These are phyloP conservation scores for Crax fasciolata DNA, from an alignment of 2,797 vertebrate species.

Conservation along the genomic window DNA sequence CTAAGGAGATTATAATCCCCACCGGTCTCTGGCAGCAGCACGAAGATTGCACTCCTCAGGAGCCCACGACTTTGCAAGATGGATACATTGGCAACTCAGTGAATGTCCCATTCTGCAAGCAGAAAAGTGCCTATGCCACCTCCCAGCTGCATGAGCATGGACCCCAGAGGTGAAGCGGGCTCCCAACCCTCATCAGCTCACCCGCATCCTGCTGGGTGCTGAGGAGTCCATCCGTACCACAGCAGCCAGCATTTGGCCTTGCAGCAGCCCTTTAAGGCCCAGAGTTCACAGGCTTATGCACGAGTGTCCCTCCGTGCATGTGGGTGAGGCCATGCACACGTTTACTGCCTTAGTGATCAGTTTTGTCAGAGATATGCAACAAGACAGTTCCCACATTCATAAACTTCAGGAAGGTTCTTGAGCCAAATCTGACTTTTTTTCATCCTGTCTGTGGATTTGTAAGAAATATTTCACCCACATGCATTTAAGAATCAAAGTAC, in stretches of 20 bases:
- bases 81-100: neutral
- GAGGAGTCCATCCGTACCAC: neutral
- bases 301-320: neutral
- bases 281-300: rapidly evolving
- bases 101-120: neutral
- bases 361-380: neutral
- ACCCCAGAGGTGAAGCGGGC: neutral
- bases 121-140: neutral
- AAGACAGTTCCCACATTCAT: neutral
- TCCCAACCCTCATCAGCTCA: neutral
- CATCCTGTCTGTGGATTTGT: neutral
- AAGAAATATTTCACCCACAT: neutral
- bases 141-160: neutral
- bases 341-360: rapidly evolving
- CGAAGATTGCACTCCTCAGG: neutral
- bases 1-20: conserved; percentile 64
- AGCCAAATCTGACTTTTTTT: neutral
- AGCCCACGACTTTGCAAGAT: neutral
- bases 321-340: rapidly evolving
- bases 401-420: neutral
- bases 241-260: neutral
- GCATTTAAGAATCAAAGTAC: neutral
- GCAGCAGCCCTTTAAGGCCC: neutral
- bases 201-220: neutral
- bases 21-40: conserved; percentile 19